phyloP scores from a whole-genome alignment of 2,797 vertebrate species.

The Melanotaenia nigrans region DNA sequence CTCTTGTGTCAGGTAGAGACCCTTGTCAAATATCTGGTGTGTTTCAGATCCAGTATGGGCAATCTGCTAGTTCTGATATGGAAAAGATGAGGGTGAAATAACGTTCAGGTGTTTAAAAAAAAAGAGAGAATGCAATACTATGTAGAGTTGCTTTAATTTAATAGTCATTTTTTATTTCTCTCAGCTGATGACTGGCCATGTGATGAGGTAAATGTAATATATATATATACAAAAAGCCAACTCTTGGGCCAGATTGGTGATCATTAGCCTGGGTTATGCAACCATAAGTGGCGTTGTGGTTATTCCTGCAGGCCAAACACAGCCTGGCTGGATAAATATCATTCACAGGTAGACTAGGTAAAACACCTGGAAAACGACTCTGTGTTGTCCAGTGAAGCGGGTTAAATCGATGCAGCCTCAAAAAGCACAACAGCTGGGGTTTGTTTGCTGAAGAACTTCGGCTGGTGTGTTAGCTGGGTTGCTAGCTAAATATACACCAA shows the following conservation, averaged over 20 bases:
- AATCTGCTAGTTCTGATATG: neutral
- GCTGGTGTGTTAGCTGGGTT: constrained; percentile 51
- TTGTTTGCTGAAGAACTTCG: constrained; percentile 46
- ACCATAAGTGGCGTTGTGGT: constrained; percentile 54
- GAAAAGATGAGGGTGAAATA: neutral
- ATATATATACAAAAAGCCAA: constrained; percentile 17
- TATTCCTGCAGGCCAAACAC: constrained; percentile 56
- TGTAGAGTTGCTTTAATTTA: neutral
- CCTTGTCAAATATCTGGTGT: constrained; percentile 12
- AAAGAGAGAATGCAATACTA: neutral
- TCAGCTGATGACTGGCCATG: constrained; percentile 24
- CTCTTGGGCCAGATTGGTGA: constrained; percentile 38
- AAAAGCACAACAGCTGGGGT: neutral
- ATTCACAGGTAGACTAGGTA: constrained; percentile 14
- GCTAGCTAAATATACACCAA: constrained; percentile 48
- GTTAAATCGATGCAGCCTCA: neutral
- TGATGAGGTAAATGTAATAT: constrained; percentile 16
- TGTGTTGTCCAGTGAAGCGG: neutral
- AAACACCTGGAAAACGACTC: constrained; percentile 19
- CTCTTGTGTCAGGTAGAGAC: constrained; percentile 21
- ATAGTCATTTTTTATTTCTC: constrained; percentile 6
- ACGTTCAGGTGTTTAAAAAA: neutral
- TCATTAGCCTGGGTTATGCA: constrained; percentile 62
- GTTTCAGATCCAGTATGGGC: constrained; percentile 11
- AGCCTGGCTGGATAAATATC: constrained; percentile 30